Percentiles rank a stretch among this genome's conserved stretches.
Conservation (phyloP, 2,113 vertebrate genomes). For the Cyphomyrus plagiostoma region DNA sequence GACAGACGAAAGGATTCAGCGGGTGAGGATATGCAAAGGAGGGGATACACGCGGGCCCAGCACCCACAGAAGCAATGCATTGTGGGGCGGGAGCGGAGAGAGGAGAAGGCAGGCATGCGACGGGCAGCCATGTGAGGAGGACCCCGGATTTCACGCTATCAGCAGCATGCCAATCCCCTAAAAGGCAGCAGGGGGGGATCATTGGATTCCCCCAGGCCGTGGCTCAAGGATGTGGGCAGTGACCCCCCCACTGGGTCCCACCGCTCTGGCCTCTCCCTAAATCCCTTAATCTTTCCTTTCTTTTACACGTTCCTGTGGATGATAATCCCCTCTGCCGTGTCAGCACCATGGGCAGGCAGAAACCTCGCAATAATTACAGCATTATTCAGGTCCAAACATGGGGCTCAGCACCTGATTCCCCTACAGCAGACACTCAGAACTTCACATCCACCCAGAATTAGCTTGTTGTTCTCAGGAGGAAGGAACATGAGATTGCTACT, state of each 20-base stretch:
- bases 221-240: not conserved
- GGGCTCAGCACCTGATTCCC: not conserved
- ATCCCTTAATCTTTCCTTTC: not conserved
- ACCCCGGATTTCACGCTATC: not conserved
- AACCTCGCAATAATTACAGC: not conserved
- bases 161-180: not conserved
- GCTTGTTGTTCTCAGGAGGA: not conserved
- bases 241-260: not conserved
- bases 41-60: not conserved
- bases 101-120: not conserved
- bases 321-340: not conserved
- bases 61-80: not conserved
- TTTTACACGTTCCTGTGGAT: not conserved
- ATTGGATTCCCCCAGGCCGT: not conserved
- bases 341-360: not conserved
- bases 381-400: not conserved
- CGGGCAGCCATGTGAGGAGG: not conserved
- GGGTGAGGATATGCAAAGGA: not conserved
- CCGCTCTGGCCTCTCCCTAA: not conserved
- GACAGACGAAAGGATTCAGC: not conserved
- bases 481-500: not conserved
- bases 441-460: not conserved
- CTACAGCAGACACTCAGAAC: not conserved
- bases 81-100: not conserved
- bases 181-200: not conserved